phyloP scores from a whole-genome alignment of 2,888 invertebrate species.

The Automeris io region DNA sequence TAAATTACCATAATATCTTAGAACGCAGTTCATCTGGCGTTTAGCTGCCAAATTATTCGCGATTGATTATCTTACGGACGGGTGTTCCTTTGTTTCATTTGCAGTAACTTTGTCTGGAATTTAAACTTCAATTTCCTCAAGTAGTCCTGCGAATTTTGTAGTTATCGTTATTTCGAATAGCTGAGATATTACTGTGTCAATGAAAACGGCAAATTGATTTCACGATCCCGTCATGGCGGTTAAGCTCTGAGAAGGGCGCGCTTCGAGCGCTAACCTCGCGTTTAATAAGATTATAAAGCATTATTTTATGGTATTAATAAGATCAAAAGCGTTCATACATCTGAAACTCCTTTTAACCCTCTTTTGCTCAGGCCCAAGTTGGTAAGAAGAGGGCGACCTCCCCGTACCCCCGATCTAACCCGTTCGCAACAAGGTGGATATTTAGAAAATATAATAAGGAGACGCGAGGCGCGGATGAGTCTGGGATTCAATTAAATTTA shows the following conservation, averaged over 20 bases:
- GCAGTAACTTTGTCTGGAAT: slow-evolving; percentile 34
- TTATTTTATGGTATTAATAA: slow-evolving; percentile 86
- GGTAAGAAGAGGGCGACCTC: slow-evolving; percentile 72
- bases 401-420: slow-evolving; percentile 41
- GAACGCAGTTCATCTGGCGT: slow-evolving; percentile 69
- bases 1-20: slow-evolving; percentile 73
- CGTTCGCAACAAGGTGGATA: slow-evolving; percentile 61
- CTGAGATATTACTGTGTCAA: slow-evolving; percentile 29
- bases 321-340: slow-evolving; percentile 83
- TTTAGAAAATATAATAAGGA: slow-evolving; percentile 71
- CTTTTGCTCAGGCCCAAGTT: slow-evolving; percentile 60
- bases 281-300: slow-evolving; percentile 86
- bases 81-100: slow-evolving; percentile 67
- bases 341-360: slow-evolving; percentile 78
- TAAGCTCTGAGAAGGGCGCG: slow-evolving; percentile 54
- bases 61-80: slow-evolving; percentile 63
- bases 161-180: neutral
- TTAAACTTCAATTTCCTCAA: slow-evolving; percentile 33
- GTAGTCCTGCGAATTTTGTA: neutral
- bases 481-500: slow-evolving; percentile 75
- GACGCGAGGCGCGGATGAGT: slow-evolving; percentile 62
- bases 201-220: slow-evolving; percentile 55
- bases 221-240: slow-evolving; percentile 37
- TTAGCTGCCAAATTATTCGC: slow-evolving; percentile 59
- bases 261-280: slow-evolving; percentile 80